phyloP scores from a whole-genome alignment of 53 echinoderm and acorn worm species.

The Arbacia lixula region DNA sequence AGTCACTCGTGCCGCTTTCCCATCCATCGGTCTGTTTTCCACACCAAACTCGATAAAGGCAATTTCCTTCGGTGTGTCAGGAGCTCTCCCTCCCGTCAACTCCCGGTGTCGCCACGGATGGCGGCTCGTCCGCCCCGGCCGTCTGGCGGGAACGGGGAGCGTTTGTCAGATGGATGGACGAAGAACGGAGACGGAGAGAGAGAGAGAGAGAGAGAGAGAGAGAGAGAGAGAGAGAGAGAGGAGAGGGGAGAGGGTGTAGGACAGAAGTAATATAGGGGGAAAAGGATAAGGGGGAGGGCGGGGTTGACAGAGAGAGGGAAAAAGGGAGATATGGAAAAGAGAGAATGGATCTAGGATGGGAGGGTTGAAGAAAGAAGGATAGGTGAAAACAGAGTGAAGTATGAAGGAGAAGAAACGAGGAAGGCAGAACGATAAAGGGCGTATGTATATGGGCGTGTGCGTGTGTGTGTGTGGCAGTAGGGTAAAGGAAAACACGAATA shows the following conservation, averaged over 20 bases:
- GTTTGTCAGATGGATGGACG: too few relatives aligned
- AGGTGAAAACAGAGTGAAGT: background rate
- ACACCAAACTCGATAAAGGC: conserved; percentile 60
- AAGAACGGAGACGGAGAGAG: background rate
- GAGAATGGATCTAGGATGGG: background rate
- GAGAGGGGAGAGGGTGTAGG: background rate
- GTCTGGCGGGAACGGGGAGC: too few relatives aligned
- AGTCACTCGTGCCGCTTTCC: conserved; percentile 7
- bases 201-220: background rate
- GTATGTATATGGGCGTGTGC: too few relatives aligned
- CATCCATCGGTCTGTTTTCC: conserved; percentile 32
- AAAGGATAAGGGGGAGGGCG: background rate
- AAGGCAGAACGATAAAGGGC: too few relatives aligned
- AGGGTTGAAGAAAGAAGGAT: background rate
- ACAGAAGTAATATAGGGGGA: background rate
- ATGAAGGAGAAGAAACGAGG: background rate
- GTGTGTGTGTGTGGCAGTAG: too few relatives aligned
- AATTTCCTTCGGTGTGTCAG: conserved; percentile 52
- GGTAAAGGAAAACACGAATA: too few relatives aligned
- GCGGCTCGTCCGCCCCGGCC: conserved; percentile 13
- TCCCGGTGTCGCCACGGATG: conserved; percentile 37
- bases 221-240: background rate
- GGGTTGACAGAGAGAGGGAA: too few relatives aligned
- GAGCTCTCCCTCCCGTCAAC: conserved; percentile 31
- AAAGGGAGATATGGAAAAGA: too few relatives aligned